Base-by-base conservation (phyloP, 2,113 vertebrate species). In the Chauna torquata region DNA sequence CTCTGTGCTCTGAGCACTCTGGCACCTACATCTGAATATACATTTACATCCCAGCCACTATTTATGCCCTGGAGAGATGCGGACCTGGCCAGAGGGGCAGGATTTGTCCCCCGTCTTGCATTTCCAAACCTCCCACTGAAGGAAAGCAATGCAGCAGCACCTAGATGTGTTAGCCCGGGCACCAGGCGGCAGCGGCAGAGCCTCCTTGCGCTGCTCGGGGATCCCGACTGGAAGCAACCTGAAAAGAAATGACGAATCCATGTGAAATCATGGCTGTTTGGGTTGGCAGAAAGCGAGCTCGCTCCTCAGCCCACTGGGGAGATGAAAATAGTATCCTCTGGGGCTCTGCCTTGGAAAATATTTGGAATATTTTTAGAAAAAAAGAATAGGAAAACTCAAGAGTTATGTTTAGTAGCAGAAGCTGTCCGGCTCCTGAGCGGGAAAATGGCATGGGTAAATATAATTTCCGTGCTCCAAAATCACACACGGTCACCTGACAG, bases 261-360 rank as follows among this genome's bases (percentile, higher is more conserved):
- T 70, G 64, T 71, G 62, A 93, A 84, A 77, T 70, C 42, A 5
- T 42, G 86, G 64, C 76, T 95, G 14, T 88, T 93, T 74, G 62
- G 80, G 69, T 84, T 91, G 47, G 59, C 0, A 19, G 88, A 71
- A 92, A 88, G 78, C 0, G 5, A 97, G 69, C 62, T 22, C 19
- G 55, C 38, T 93, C 45, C 90, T 95, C 90, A 93, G 49, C 45
- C 49, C 79, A 32, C 75, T 70, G 64, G 75, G 82, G 85, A 93
- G 55, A 86, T 92, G 75, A 90, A 86, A 94, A 93, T 88, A 96
- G 76, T 66, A 88, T 80, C 74, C 78, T 95, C 90, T 83, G 66
- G 77, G 74, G 71, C 85, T 86, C 45, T 80, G 75, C 85, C 88
- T 93, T 93, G 92, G 89, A 92, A 96, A 92, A 95, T 88, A 88